phyloP scores from a whole-genome alignment of 2,888 invertebrate genomes.

The Orthonevra nobilis region DNA sequence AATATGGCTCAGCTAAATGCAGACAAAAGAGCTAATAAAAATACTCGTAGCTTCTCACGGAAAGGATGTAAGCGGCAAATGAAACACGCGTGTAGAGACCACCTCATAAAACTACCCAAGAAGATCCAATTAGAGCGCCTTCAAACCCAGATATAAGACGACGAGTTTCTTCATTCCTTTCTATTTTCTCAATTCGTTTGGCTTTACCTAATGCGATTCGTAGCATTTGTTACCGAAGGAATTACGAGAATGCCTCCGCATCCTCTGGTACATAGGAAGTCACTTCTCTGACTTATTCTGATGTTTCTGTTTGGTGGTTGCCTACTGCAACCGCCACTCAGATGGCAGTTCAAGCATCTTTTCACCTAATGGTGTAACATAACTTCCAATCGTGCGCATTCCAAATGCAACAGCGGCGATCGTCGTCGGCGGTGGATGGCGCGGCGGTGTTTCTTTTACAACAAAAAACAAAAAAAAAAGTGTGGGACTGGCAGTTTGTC shows the following conservation, averaged over 20 bases:
- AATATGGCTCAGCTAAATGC: background rate
- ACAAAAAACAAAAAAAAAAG: slow-evolving; percentile 28
- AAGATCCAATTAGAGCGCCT: slow-evolving; percentile 60
- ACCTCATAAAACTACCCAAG: slow-evolving; percentile 57
- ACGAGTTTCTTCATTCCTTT: background rate
- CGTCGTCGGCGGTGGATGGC: slow-evolving; percentile 35
- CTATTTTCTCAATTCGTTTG: background rate
- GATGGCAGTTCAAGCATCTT: slow-evolving; percentile 37
- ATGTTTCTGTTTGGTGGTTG: background rate
- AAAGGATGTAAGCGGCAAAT: slow-evolving; percentile 35
- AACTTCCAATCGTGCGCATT: slow-evolving; percentile 62
- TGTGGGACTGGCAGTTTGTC: slow-evolving; percentile 60
- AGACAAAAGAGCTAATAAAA: background rate
- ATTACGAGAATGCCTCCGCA: slow-evolving; percentile 44
- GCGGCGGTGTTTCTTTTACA: slow-evolving; percentile 42
- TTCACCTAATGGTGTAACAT: slow-evolving; percentile 42
- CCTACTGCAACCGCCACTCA: slow-evolving; percentile 5
- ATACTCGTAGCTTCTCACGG: slow-evolving; percentile 34
- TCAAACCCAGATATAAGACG: slow-evolving; percentile 25
- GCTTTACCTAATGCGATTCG: slow-evolving; percentile 36
- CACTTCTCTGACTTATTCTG: slow-evolving; percentile 25
- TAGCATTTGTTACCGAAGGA: slow-evolving; percentile 34
- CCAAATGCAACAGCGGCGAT: slow-evolving; percentile 42
- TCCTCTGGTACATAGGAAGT: slow-evolving; percentile 28
- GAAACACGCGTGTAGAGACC: slow-evolving; percentile 25